Conservation (phyloP, 2,113 vertebrate species). For the Bambusicola thoracicus region DNA sequence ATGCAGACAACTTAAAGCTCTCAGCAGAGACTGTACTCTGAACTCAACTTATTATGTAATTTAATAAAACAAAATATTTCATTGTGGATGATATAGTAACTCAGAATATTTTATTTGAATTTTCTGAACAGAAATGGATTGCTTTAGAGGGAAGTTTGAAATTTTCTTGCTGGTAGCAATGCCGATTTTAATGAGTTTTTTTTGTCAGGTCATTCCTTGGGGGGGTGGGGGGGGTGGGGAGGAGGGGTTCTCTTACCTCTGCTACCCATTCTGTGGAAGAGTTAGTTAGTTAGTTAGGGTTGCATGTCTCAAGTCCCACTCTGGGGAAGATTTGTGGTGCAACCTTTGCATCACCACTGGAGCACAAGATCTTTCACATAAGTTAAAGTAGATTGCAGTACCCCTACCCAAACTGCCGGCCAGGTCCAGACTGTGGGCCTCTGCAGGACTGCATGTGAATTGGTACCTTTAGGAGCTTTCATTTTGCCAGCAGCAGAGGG, state of each 20-base stretch:
- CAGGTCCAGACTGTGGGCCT: background rate
- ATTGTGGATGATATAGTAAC: constrained; percentile 26
- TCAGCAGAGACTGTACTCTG: background rate
- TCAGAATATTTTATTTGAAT: constrained; percentile 28
- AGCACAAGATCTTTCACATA: background rate
- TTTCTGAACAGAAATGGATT: background rate
- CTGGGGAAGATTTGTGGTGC: background rate
- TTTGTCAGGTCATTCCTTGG: background rate
- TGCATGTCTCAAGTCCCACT: background rate
- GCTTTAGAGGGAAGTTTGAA: background rate
- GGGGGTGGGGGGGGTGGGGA: background rate
- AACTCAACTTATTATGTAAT: constrained; percentile 23
- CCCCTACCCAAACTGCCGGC: background rate
- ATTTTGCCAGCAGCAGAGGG: background rate
- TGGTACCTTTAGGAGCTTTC: background rate
- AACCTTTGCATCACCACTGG: background rate
- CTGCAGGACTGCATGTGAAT: background rate
- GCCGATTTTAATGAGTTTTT: constrained; percentile 4
- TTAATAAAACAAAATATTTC: constrained; percentile 39
- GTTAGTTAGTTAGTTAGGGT: constrained; percentile 31
- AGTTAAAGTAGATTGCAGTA: background rate
- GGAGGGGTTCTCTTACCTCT: background rate
- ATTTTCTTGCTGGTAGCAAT: background rate
- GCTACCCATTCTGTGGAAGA: background rate
- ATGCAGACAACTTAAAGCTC: background rate